Percentiles rank a stretch among this genome's conserved stretches.
Evolutionary conservation across 2,113 vertebrate genomes (phyloP).

Genomic region (Grammomys surdaster): DNA sequence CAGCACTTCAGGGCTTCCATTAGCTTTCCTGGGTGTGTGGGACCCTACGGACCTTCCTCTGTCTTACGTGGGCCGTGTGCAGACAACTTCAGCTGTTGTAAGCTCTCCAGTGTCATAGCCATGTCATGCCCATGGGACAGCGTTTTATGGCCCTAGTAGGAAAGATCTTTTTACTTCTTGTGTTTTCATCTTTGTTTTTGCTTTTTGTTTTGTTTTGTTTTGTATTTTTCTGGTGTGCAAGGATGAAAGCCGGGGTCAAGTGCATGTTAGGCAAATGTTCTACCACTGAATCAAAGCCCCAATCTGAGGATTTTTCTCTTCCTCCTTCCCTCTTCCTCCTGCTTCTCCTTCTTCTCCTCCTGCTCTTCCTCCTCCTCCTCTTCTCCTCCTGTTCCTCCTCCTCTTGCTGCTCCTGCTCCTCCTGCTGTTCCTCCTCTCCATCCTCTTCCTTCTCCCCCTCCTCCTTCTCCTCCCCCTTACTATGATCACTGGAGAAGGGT

Average conservation of each 20-base stretch:
- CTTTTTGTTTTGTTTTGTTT: not conserved
- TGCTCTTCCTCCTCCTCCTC: too few species aligned
- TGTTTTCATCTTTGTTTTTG: not conserved
- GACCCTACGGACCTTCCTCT: not conserved
- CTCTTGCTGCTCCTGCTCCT: too few species aligned
- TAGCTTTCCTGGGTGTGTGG: not conserved
- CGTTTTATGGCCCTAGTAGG: not conserved
- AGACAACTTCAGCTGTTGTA: too few species aligned
- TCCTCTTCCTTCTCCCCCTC: not conserved
- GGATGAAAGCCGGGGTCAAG: not conserved
- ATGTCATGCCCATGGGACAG: too few species aligned
- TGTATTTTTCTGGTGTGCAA: not conserved
- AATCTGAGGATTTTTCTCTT: not conserved
- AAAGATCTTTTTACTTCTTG: not conserved
- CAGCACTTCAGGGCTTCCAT: not conserved
- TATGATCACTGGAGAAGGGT: not conserved
- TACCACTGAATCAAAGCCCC: not conserved
- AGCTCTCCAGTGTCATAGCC: not conserved
- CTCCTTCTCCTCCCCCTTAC: not conserved
- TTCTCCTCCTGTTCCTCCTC: not conserved
- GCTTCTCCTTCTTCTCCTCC: too few species aligned
- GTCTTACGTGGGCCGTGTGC: too few species aligned
- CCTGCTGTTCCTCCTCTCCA: too few species aligned
- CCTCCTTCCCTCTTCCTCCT: not conserved
- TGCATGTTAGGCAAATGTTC: not conserved